Evolutionary conservation across 2,797 vertebrate species (phyloP), one percentile per base, ranked within the genome.

Genomic region (Echeneis naucrates): DNA sequence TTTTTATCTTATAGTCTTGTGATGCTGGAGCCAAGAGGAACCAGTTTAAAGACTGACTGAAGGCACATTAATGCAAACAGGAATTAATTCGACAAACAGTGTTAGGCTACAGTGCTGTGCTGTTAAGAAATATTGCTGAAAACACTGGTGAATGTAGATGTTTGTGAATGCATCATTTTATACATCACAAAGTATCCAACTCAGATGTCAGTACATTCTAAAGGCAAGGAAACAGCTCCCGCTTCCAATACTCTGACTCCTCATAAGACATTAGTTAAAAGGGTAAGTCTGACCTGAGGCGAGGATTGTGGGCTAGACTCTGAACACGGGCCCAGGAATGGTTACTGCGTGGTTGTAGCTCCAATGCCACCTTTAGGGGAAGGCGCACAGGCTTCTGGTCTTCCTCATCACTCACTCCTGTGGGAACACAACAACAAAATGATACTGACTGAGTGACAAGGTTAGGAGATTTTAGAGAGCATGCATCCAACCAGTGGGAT

Each of bases 321-420:
- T 99, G 98, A 44, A 99, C 98, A 0, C 97, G 96, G 67, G 97
- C 93, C 98, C 98, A 99, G 0, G 98, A 98, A 0, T 96, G 95
- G 81, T 99, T 99, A 84, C 96, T 99, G 40, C 98, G 94, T 0
- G 98, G 98, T 30, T 98, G 97, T 54, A 99, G 91, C 87, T 99
- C 98, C 67, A 99, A 95, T 0, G 96, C 96, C 37, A 99, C 96
- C 87, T 96, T 98, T 67, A 99, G 90, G 14, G 98, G 98, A 53
- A 99, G 94, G 72, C 98, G 95, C 54, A 98, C 97, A 0, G 98
- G 98, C 84, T 99, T 99, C 93, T 99, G 98, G 89, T 99, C 98
- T 86, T 99, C 98, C 77, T 99, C 98, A 26, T 99, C 98, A 80
- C 98, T 99, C 56, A 97, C 90, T 14, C 98, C 98, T 99, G 76